phyloP scores from a whole-genome alignment of 2,113 vertebrate genomes.

The Zapornia atra region DNA sequence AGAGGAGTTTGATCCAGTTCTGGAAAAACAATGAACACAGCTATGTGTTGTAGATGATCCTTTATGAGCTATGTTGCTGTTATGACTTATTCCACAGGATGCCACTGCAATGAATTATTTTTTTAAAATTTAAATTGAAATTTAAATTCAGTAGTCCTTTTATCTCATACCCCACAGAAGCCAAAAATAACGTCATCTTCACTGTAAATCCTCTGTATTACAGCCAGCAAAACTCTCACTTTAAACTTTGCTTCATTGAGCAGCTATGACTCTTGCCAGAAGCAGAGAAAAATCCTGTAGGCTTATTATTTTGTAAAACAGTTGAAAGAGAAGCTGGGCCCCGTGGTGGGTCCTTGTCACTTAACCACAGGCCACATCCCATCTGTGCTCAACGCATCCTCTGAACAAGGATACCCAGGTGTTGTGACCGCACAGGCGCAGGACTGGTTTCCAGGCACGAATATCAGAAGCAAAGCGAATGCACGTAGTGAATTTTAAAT shows the following conservation, averaged over 20 bases:
- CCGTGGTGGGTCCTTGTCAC: not conserved
- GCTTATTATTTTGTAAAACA: not conserved
- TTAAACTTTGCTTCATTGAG: not conserved
- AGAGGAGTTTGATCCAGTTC: not conserved
- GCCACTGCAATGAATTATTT: not conserved
- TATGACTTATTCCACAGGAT: not conserved
- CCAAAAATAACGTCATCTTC: not conserved
- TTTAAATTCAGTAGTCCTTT: not conserved
- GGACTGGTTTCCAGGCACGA: not conserved
- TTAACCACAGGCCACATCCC: not conserved
- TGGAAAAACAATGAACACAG: not conserved
- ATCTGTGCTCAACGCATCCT: not conserved
- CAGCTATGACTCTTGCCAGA: not conserved
- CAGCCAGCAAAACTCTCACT: not conserved
- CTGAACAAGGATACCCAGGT: not conserved
- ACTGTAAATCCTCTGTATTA: not conserved
- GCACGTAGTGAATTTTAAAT: not conserved
- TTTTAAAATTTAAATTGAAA: not conserved
- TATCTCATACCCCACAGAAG: not conserved
- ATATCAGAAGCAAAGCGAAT: not conserved
- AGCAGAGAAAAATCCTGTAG: not conserved
- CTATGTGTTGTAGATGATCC: not conserved
- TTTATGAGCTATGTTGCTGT: not conserved
- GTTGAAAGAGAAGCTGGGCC: not conserved
- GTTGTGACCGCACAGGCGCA: not conserved